Percentiles rank a stretch among this genome's conserved stretches.
Conservation (phyloP, 2,113 vertebrate species). For the Pristiophorus japonicus region DNA sequence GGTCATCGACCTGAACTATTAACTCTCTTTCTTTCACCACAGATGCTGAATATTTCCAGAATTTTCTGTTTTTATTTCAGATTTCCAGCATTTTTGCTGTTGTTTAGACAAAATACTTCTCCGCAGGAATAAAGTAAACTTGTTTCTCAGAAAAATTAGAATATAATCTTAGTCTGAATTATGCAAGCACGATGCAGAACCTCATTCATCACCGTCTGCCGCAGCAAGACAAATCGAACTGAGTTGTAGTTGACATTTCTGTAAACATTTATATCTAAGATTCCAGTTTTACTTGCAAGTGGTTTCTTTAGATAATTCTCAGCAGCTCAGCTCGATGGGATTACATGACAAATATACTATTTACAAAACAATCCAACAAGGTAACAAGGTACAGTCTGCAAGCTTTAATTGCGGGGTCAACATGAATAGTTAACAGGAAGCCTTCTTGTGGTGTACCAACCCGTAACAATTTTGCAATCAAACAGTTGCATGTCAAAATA, state of each 20-base stretch:
- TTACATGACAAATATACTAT: background rate
- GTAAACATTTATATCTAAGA: background rate
- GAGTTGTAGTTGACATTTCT: background rate
- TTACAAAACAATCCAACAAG: background rate
- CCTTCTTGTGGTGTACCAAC: too few species aligned
- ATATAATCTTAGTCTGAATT: background rate
- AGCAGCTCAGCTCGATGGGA: background rate
- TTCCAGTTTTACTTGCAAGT: background rate
- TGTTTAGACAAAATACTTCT: background rate
- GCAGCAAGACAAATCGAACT: background rate
- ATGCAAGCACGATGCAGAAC: background rate
- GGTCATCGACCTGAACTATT: background rate
- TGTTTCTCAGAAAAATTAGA: background rate
- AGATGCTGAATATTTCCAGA: background rate
- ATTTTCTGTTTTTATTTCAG: background rate
- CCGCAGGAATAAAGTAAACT: background rate
- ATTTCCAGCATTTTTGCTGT: background rate
- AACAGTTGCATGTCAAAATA: too few species aligned
- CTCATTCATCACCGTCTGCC: background rate
- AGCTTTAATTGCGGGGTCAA: background rate
- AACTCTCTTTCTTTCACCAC: background rate
- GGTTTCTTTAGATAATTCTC: background rate
- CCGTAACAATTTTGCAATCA: too few species aligned
- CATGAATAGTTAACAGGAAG: background rate
- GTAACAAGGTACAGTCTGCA: background rate